Evolutionary conservation across 2,113 vertebrate genomes (phyloP), one percentile per base, ranked within the genome.

Genomic region (Athene cunicularia): DNA sequence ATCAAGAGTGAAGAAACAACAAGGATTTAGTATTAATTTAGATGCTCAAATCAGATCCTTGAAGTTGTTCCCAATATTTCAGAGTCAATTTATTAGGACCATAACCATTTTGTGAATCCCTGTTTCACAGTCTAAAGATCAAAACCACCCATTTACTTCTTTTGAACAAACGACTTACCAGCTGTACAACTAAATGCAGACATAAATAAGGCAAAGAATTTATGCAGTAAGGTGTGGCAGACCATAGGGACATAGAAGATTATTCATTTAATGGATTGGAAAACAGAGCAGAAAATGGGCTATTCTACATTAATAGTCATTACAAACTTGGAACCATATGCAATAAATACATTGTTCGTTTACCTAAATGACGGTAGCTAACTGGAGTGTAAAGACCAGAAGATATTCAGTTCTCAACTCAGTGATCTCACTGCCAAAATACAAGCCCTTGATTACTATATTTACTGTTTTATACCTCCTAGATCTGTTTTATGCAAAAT

Each of bases 71-170:
- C 76, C 73, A 88, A 33, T 71, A 90, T 56, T 81, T 91, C 86
- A 91, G 62, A 80, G 58, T 33, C 89, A 90, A 82, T 88, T 94
- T 91, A 58, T 89, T 71, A 92, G 37, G 45, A 84, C 37, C 43
- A 72, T 60, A 93, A 74, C 37, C 30, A 80, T 64, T 60, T n/a
- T 9, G 15, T 33, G 64, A 71, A 79, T 83, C 92, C 56, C 84
- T 95, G 96, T 98, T 98, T 98, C 98, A 98, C 98, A 98, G 98
- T 98, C 98, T 96, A 98, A 96, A 97, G 98, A 99, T 98, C 98
- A 98, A 98, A 99, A 72, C 85, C 72, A 95, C 87, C 56, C 67
- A 30, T 98, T 96, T 97, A 97, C 96, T 97, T 97, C 97, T 96
- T 97, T 94, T 80, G 96, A 98, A 98, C 97, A 98, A 98, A 98